Evolutionary conservation across 53 echinoderm and acorn worm species (phyloP).

Genomic region (Holothuria scabra): DNA sequence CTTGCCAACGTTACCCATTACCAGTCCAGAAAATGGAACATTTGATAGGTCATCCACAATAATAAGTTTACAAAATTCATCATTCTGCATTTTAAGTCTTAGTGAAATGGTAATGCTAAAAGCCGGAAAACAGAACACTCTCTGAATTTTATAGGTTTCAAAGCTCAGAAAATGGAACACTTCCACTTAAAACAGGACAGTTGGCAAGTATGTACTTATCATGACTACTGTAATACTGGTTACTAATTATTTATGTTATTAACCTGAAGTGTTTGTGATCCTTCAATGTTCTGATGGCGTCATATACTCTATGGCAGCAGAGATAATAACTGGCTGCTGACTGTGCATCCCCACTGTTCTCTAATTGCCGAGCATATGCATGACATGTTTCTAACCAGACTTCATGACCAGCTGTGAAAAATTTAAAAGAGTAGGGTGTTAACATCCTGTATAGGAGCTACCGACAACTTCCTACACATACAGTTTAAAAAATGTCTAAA

Average conservation of each 20-base stretch:
- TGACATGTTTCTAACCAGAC: conserved; percentile 81
- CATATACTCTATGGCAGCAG: conserved; percentile 77
- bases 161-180: no score
- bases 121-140: no score
- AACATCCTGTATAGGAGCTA: neutral
- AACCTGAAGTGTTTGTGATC: conserved; percentile 76
- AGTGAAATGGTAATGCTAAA: no score
- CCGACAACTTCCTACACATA: neutral
- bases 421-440: neutral
- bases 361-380: conserved; percentile 81
- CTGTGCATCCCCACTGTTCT: conserved; percentile 59
- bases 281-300: conserved; percentile 71
- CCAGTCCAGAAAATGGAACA: no score
- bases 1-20: no score
- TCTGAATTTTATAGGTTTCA: no score
- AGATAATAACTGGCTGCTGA: conserved; percentile 82
- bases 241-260: neutral
- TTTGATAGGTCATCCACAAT: no score
- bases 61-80: no score
- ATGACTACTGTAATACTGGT: neutral
- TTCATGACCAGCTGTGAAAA: conserved; percentile 77
- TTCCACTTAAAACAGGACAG: no score
- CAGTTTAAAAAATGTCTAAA: no score
- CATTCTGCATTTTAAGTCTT: no score
- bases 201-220: no score